Conservation (phyloP, 2,113 vertebrate genomes). For the Sander lucioperca region DNA sequence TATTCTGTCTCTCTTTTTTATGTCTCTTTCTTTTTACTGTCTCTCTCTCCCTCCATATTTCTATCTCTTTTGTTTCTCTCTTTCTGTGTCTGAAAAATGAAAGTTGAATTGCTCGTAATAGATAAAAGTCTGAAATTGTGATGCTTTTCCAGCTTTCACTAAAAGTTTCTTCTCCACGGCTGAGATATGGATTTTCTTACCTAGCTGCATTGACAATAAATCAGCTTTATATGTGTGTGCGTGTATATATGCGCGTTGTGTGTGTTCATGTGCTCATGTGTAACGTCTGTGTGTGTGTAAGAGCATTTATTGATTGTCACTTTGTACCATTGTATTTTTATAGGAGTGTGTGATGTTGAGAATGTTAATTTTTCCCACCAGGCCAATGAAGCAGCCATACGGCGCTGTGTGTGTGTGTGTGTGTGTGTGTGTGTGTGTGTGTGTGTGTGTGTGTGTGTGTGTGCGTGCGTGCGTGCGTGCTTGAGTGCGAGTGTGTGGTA, state of each 20-base stretch:
- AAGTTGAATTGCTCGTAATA: conserved; percentile 1
- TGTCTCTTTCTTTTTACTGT: background rate
- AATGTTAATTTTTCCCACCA: conserved; percentile 77
- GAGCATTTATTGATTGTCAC: conserved; percentile 67
- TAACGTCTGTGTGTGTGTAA: conserved; percentile 18
- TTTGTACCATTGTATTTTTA: conserved; percentile 70
- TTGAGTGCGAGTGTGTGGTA: conserved; percentile 29
- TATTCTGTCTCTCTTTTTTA: conserved; percentile 42
- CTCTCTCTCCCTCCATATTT: conserved; percentile 7
- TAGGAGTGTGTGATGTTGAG: conserved; percentile 64
- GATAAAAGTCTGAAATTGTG: conserved; percentile 14
- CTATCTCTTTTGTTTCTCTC: conserved; percentile 2
- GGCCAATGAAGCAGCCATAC: conserved; percentile 70
- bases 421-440: conserved; percentile 40
- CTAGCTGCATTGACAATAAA: conserved; percentile 32
- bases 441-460: conserved; percentile 29
- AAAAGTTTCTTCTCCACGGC: conserved; percentile 28
- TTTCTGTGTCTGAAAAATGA: conserved; percentile 9
- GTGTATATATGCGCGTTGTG: conserved; percentile 2
- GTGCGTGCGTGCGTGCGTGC: conserved; percentile 26
- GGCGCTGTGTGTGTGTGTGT: conserved; percentile 31
- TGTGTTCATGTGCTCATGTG: conserved; percentile 25
- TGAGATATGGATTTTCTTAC: conserved; percentile 26
- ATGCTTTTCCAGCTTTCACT: conserved; percentile 14
- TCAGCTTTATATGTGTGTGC: conserved; percentile 29